Conservation (phyloP, 2,113 vertebrate genomes). For the Miniopterus natalensis region DNA sequence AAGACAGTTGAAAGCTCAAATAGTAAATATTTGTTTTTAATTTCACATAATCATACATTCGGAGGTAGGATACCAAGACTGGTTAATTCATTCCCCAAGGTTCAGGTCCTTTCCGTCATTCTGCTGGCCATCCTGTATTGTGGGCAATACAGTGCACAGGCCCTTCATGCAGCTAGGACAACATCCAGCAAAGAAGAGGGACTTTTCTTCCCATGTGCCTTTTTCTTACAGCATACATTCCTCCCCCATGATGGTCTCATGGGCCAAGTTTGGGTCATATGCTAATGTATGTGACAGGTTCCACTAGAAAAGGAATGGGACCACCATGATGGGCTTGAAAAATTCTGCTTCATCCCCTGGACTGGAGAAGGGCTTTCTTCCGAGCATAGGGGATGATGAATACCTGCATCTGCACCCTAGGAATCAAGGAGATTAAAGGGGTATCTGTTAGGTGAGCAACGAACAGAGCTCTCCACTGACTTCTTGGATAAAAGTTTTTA, state of each 20-base stretch:
- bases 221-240: not conserved
- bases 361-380: not conserved
- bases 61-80: not conserved
- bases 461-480: not conserved
- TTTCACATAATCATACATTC: not conserved
- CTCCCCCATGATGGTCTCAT: not conserved
- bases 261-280: not conserved
- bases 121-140: not conserved
- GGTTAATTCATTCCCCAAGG: not conserved
- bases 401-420: not conserved
- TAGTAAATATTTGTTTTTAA: conserved; percentile 20
- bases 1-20: conserved; percentile 27
- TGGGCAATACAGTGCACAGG: not conserved
- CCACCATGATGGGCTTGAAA: not conserved
- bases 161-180: not conserved
- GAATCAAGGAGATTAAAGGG: not conserved
- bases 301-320: not conserved
- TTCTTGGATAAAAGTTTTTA: not conserved
- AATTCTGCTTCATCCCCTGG: not conserved
- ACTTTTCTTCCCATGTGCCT: not conserved
- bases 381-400: not conserved
- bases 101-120: not conserved
- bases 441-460: not conserved
- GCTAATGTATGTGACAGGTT: not conserved
- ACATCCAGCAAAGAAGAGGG: not conserved